Conservation (phyloP, 2,113 vertebrate genomes). For the Enhydra lutris region DNA sequence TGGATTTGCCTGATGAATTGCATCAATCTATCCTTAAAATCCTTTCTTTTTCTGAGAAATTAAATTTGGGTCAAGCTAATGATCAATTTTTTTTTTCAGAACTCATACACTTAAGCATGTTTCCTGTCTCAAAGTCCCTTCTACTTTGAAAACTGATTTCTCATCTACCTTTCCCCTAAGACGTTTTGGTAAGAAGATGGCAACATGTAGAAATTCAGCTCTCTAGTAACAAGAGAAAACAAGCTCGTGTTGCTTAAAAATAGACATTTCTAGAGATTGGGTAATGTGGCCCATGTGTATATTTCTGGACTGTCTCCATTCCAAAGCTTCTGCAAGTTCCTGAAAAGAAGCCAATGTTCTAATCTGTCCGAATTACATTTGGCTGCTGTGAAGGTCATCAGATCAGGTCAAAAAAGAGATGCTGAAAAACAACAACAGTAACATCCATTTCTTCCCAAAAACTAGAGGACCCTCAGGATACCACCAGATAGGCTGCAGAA, state of each 20-base stretch:
- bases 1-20: not conserved
- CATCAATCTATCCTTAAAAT: not conserved
- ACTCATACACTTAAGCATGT: not conserved
- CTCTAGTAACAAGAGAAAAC: conserved; percentile 51
- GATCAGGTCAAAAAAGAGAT: conserved; percentile 4
- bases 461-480: not conserved
- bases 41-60: not conserved
- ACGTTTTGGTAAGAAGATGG: not conserved
- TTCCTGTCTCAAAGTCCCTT: not conserved
- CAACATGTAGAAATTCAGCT: not conserved
- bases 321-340: conserved; percentile 61
- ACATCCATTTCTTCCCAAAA: not conserved
- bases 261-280: conserved; percentile 48
- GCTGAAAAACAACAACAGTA: not conserved
- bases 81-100: not conserved
- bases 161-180: not conserved
- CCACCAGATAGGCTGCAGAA: not conserved
- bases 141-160: not conserved
- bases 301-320: conserved; percentile 39
- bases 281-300: conserved; percentile 35
- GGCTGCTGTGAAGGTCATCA: not conserved
- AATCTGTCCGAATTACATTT: conserved; percentile 44
- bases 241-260: conserved; percentile 29
- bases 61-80: not conserved
- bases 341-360: conserved; percentile 23